These are phyloP conservation scores for Schrankia costaestrigalis DNA, from an alignment of 2,888 invertebrate species.

Conservation along the genomic window DNA sequence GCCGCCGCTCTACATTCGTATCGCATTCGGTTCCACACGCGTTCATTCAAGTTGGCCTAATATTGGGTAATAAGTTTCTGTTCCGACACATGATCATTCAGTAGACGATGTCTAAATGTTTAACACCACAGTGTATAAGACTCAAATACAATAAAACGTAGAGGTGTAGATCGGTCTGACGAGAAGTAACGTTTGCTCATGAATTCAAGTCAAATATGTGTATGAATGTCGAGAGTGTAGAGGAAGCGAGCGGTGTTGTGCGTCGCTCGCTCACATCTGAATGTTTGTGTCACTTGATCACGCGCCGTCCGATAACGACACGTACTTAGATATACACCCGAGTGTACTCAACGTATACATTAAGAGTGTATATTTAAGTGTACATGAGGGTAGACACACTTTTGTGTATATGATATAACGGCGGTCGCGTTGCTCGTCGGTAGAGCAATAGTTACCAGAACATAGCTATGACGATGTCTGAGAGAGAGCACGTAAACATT, in stretches of 20 bases:
- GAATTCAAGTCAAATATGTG: slow-evolving; percentile 21
- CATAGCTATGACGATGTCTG: slow-evolving; percentile 47
- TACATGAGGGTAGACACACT: too few species aligned
- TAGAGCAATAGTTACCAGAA: slow-evolving; percentile 24
- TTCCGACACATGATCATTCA: slow-evolving; percentile 27
- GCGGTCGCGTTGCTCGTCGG: slow-evolving; percentile 4
- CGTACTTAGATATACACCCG: neutral
- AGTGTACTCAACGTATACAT: neutral
- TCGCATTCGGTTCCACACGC: slow-evolving; percentile 26
- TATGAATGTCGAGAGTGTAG: slow-evolving; percentile 16
- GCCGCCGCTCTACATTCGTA: slow-evolving; percentile 20
- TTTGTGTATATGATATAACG: too few species aligned
- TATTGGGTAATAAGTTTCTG: slow-evolving; percentile 41
- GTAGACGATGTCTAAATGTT: slow-evolving; percentile 34
- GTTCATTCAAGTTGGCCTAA: slow-evolving; percentile 54
- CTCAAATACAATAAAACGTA: slow-evolving; percentile 50
- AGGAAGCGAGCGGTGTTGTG: slow-evolving; percentile 2
- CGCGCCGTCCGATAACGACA: neutral
- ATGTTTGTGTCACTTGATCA: slow-evolving; percentile 7
- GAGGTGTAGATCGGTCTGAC: slow-evolving; percentile 21
- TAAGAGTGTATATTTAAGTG: neutral
- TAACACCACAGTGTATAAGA: slow-evolving; percentile 40
- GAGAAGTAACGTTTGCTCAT: slow-evolving; percentile 29
- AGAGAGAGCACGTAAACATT: slow-evolving; percentile 61
- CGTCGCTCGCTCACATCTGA: slow-evolving; percentile 11